Evolutionary conservation across 2,797 vertebrate species (phyloP).

Genomic region (Enteromius paludinosus): DNA sequence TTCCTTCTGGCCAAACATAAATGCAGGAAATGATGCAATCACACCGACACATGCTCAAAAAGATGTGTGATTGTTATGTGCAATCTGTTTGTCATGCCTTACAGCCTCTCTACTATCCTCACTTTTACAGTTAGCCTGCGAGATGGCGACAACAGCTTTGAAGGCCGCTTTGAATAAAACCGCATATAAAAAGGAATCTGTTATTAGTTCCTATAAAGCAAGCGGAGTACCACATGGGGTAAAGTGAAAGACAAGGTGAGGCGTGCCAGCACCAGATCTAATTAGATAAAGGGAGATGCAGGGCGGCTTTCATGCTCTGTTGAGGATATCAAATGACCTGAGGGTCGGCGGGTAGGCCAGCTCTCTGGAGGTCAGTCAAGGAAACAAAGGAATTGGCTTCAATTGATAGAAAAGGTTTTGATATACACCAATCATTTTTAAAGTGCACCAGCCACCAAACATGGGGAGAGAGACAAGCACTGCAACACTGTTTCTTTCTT

Average conservation of each 20-base stretch:
- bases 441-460: conserved; percentile 9
- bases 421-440: conserved; percentile 11
- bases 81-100: conserved; percentile 46
- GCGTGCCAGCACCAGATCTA: neutral
- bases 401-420: conserved; percentile 21
- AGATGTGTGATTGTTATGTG: conserved; percentile 32
- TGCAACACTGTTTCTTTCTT: neutral
- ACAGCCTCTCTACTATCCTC: conserved; percentile 32
- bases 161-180: conserved; percentile 54
- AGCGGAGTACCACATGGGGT: neutral
- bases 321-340: conserved; percentile 37
- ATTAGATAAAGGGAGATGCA: conserved; percentile 44
- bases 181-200: conserved; percentile 52
- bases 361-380: conserved; percentile 40
- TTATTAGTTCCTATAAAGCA: conserved; percentile 25
- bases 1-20: conserved; percentile 35
- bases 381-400: conserved; percentile 27
- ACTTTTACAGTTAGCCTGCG: conserved; percentile 32
- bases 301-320: conserved; percentile 4
- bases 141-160: conserved; percentile 46
- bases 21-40: conserved; percentile 56
- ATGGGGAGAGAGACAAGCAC: neutral
- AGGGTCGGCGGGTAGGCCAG: conserved; percentile 17
- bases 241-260: conserved; percentile 22
- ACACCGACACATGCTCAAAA: conserved; percentile 43